Evolutionary conservation across 2,888 invertebrate genomes (phyloP).

Genomic region (Incurvaria masculella): DNA sequence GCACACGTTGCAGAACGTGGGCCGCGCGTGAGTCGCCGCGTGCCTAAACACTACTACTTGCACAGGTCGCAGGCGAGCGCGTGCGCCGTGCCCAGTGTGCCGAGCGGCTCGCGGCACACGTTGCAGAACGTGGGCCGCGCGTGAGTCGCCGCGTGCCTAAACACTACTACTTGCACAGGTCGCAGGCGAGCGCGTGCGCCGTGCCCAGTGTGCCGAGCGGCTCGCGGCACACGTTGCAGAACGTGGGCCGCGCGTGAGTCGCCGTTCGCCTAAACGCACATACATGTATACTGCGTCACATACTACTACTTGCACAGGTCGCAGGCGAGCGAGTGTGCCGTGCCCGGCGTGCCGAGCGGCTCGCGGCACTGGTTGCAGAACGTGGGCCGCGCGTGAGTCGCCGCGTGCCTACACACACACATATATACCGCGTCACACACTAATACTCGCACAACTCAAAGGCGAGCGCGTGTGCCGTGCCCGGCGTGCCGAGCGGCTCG

Average conservation of each 20-base stretch:
- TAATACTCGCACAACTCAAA: constrained; percentile 92
- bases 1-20: constrained; percentile 97
- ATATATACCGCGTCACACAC: too few relatives aligned
- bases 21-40: constrained; percentile 90
- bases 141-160: constrained; percentile 84
- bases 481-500: too few relatives aligned
- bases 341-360: too few relatives aligned
- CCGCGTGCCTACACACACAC: constrained; percentile 80
- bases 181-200: constrained; percentile 83
- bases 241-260: too few relatives aligned
- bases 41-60: constrained; percentile 89
- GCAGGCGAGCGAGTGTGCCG: too few relatives aligned
- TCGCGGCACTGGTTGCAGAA: constrained; percentile 92
- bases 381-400: constrained; percentile 80
- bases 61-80: constrained; percentile 96
- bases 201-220: constrained; percentile 74
- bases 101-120: constrained; percentile 91
- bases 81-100: constrained; percentile 87
- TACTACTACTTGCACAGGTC: too few relatives aligned
- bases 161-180: too few relatives aligned
- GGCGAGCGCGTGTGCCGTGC: too few relatives aligned
- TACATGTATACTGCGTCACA: constrained; percentile 84
- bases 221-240: constrained; percentile 88
- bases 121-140: constrained; percentile 96
- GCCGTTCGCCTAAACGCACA: too few relatives aligned